Base-by-base conservation (phyloP, 2,113 vertebrate species). In the Cheirogaleus medius region DNA sequence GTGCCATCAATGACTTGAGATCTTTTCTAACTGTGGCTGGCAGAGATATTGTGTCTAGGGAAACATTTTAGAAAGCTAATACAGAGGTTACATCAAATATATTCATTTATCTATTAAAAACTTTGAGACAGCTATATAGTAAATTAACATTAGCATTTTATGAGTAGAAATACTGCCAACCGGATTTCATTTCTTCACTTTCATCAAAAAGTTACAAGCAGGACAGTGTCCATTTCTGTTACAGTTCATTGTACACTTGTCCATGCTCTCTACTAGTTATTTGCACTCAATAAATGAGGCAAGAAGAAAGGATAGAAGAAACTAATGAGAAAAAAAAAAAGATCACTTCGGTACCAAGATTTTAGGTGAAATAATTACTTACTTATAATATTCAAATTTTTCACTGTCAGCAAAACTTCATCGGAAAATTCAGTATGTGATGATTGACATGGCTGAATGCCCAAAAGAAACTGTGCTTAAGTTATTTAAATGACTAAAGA, bases 281-380 rank as follows among this genome's bases (percentile, higher is more conserved):
- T 96, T 91, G 74, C 18, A 39, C 4, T 81, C 71, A 87, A 39
- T 64, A 92, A 85, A 37, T 87, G 17, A 78, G 27, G 15, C 56
- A 56, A n/a, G 20, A 93, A 56, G 34, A 83, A 78, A 56, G 20
- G 6, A 83, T 12, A 86, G 18, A 77, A 77, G 76, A 83, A 77
- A 87, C 14, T 47, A 5, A 32, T 49, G 60, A 20, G 13, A 32
- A 4, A 5, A 69, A 25, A 69, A 25, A 78, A 42, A 69, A 4
- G 58, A 80, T 66, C 7, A 29, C 56, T 78, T 66, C n/a, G 21
- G 15, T 84, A 90, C 12, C 23, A 80, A 76, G 34, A 76, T 90
- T 94, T 95, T 95, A 81, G 52, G 60, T 95, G 44, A 93, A 90
- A 68, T 80, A 84, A 93, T 87, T 81, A 60, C 12, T 85, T 95